These are phyloP conservation scores for Saguinus midas DNA, from an alignment of 2,113 vertebrate species.

Conservation along the genomic window DNA sequence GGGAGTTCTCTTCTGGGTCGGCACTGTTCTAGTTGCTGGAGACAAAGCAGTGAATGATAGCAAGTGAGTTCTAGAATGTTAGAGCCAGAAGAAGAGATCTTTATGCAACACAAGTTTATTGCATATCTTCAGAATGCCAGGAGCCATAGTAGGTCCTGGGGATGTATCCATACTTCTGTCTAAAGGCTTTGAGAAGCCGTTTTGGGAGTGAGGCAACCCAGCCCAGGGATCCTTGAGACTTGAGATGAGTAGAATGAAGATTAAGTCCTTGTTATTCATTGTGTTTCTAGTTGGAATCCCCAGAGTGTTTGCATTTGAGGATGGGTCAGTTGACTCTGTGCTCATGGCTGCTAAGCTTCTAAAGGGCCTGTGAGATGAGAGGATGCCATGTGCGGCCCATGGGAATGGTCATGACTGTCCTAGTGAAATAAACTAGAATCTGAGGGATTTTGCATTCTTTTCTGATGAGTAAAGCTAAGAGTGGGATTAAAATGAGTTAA, in stretches of 20 bases:
- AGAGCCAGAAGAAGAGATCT: neutral
- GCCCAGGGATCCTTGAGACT: neutral
- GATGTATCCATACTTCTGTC: neutral
- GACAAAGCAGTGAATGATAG: neutral
- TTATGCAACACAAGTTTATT: neutral
- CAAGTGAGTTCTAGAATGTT: neutral
- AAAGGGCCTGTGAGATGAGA: neutral
- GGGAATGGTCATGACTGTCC: neutral
- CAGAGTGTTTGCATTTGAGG: neutral
- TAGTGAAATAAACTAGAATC: constrained; percentile 3
- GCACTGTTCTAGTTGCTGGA: neutral
- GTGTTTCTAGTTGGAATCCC: neutral
- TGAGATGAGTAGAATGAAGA: neutral
- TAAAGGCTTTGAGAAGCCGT: neutral
- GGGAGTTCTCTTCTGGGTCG: neutral
- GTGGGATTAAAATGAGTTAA: constrained; percentile 59
- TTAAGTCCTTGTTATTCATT: neutral
- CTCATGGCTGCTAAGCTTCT: neutral
- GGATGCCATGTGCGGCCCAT: neutral
- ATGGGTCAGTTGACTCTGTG: neutral
- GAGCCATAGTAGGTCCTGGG: neutral
- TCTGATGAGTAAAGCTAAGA: neutral
- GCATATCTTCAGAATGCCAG: neutral
- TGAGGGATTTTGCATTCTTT: neutral
- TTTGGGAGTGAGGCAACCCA: neutral